Evolutionary conservation across 1,140 invertebrate species (phyloP).

Genomic region (Colletes gigas): DNA sequence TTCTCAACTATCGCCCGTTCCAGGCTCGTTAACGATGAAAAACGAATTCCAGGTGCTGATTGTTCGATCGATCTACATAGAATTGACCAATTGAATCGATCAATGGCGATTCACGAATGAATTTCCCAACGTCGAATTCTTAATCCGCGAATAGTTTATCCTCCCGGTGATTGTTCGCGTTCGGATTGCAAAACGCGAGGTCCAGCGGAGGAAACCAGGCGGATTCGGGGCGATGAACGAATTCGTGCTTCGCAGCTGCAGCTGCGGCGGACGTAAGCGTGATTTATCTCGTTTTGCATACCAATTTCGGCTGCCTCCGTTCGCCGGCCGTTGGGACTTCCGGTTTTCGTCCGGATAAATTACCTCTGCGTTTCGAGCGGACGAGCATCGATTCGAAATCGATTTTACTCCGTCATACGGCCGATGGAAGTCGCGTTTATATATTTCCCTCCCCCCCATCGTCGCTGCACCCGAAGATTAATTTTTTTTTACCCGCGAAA

Average conservation of each 20-base stretch:
- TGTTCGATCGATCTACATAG: neutral
- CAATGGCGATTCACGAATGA: neutral
- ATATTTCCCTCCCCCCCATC: neutral
- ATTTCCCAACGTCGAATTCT: conserved; percentile 13
- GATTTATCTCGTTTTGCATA: conserved; percentile 74
- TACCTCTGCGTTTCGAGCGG: conserved; percentile 52
- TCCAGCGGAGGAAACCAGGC: conserved; percentile 15
- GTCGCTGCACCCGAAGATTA: neutral
- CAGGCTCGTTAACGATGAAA: no score
- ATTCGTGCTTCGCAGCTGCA: conserved; percentile 74
- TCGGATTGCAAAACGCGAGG: conserved; percentile 27
- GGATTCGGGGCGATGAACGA: conserved; percentile 67
- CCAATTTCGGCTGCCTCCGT: conserved; percentile 66
- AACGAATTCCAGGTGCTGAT: no score
- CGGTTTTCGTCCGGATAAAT: conserved; percentile 69
- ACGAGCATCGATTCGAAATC: conserved; percentile 54
- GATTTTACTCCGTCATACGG: conserved; percentile 31
- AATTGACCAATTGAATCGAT: neutral
- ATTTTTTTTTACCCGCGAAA: neutral
- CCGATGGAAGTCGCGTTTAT: conserved; percentile 26
- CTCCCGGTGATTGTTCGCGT: conserved; percentile 22
- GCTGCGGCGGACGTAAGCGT: conserved; percentile 56
- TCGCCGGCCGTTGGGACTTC: conserved; percentile 62
- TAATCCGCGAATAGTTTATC: conserved; percentile 18
- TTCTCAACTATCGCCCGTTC: no score